These are phyloP conservation scores for Sarcophaga variegata DNA, from an alignment of 2,888 invertebrate genomes.

Conservation along the genomic window DNA sequence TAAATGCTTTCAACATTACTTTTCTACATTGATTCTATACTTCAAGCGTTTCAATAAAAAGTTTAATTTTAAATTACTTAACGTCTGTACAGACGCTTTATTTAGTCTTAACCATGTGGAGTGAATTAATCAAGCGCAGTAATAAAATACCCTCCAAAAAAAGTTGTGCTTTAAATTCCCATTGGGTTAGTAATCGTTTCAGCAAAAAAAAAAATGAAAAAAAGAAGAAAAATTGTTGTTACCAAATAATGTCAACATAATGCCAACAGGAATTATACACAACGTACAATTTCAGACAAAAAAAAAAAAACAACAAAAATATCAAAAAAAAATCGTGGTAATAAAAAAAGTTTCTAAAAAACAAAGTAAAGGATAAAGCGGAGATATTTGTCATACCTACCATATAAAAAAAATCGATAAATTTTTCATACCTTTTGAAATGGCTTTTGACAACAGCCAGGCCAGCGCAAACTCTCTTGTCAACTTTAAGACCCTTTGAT, in stretches of 20 bases:
- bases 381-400: conserved; percentile 44
- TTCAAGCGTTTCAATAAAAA: no score
- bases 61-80: no score
- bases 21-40: no score
- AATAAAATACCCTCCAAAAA: neutral
- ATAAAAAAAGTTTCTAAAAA: neutral
- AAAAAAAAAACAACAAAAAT: neutral
- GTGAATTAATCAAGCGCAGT: no score
- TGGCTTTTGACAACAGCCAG: conserved; percentile 29
- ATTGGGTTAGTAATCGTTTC: conserved; percentile 26
- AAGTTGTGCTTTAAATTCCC: conserved; percentile 26
- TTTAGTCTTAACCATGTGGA: no score
- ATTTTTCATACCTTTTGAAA: conserved; percentile 40
- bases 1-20: no score
- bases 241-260: conserved; percentile 68
- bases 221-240: conserved; percentile 49
- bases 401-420: conserved; percentile 34
- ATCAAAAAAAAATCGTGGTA: neutral
- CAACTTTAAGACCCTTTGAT: conserved; percentile 45
- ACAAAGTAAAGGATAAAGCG: neutral
- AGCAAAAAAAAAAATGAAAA: neutral
- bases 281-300: conserved; percentile 31
- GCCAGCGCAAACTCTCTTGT: conserved; percentile 26
- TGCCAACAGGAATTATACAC: conserved; percentile 60
- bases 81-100: no score